Evolutionary conservation across 1,140 invertebrate genomes (phyloP), one percentile per base, ranked within the genome.

Genomic region (Diuraphis noxia): DNA sequence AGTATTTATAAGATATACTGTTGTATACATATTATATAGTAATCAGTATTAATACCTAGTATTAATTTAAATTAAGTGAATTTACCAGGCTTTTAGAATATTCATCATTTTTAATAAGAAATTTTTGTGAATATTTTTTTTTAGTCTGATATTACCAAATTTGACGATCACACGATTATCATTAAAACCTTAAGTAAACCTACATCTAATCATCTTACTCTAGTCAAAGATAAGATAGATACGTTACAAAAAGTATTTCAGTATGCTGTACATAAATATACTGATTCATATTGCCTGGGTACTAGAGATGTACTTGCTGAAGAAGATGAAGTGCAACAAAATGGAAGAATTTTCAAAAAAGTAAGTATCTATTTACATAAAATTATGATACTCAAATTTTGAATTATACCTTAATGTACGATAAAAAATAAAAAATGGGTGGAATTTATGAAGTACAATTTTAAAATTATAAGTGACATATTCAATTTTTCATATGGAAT

Each of bases 331-430:
- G 94, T 96, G 2, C 98, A 99, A 93, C 96, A 97, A 1, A 98
- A 99, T 94, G 99, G 99, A 82, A 96, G 97, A 93, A 95, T 99
- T 38, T 99, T 99, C 93, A 99, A 99, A 94, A 99, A 99, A 95
- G 96, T 97, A 93, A 85, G 92, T 36, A 46, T 25, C 3, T 23
- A 92, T 23, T 38, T 77, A 77, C 38, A 36, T 85, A n/a, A 25
- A 36, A 86, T 25, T 40, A 38, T 30, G 38, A 36, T 23, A 23
- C n/a, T 84, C 0, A 5, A n/a, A 63, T n/a, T n/a, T 63, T 63
- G 3, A 63, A 63, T 63, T 2, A 46, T 17, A 46, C 10, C 2
- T 46, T 17, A 49, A 3, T 19, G 4, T 49, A 21, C 46, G 3
- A 2, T 46, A 46, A 46, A 46, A 46, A 46, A 46, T 46, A 21